Evolutionary conservation across 2,888 invertebrate species (phyloP).

Genomic region (Podabrus alpinus): DNA sequence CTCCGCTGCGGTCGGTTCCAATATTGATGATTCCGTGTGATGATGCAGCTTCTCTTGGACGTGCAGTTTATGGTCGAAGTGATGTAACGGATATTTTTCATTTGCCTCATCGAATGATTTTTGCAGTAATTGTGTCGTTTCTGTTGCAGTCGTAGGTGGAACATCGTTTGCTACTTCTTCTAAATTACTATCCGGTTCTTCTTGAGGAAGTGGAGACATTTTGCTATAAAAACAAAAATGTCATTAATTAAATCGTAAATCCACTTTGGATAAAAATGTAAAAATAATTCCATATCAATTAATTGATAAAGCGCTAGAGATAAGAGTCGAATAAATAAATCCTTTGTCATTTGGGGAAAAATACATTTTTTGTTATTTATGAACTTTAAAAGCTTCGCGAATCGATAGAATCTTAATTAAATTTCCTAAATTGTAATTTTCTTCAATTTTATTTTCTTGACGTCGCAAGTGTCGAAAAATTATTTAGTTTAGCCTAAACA

Average conservation of each 20-base stretch:
- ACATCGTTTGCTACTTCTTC: conserved; percentile 3
- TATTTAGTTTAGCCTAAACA: neutral
- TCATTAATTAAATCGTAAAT: neutral
- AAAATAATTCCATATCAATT: neutral
- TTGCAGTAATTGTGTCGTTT: conserved; percentile 3
- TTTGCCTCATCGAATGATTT: conserved; percentile 11
- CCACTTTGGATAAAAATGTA: neutral
- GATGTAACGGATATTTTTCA: conserved; percentile 14
- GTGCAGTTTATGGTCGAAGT: conserved; percentile 18
- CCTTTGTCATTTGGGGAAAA: neutral
- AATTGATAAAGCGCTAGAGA: neutral
- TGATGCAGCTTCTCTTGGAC: conserved; percentile 13
- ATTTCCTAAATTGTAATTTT: neutral
- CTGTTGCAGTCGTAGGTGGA: neutral
- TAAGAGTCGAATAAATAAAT: neutral
- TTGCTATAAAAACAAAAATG: neutral
- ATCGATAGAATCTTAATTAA: neutral
- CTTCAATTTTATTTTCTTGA: neutral
- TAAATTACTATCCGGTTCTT: conserved; percentile 11
- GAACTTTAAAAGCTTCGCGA: neutral
- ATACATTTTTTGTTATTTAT: neutral
- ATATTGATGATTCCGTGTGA: conserved; percentile 5
- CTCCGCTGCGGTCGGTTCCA: neutral
- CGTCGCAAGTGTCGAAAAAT: neutral
- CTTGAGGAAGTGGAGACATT: conserved; percentile 19